Conservation (phyloP, 1,140 invertebrate genomes). For the Eubasilissa regina region DNA sequence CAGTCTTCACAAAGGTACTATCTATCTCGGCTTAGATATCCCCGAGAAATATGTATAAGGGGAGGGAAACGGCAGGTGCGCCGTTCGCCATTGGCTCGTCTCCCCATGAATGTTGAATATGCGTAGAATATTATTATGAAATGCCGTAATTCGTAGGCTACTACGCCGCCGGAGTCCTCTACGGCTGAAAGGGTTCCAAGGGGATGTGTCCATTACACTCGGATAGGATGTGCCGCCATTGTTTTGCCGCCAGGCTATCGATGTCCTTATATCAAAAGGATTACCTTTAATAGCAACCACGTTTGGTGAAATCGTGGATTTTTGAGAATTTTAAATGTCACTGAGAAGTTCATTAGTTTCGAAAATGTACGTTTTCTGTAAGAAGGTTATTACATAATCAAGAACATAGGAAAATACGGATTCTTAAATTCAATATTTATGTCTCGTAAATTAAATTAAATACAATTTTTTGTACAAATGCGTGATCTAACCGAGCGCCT, state of each 20-base stretch:
- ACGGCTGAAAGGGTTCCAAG: constrained; percentile 49
- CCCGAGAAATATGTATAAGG: constrained; percentile 42
- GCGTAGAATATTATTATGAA: constrained; percentile 54
- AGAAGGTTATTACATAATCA: neutral
- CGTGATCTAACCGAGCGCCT: neutral
- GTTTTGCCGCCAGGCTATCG: constrained; percentile 39
- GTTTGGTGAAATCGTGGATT: no score
- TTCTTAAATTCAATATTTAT: no score
- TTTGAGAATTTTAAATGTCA: neutral
- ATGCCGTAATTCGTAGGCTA: constrained; percentile 54
- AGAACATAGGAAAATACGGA: neutral
- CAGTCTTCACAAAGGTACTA: constrained; percentile 33
- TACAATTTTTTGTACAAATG: neutral
- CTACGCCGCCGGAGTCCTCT: constrained; percentile 30
- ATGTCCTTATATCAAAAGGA: constrained; percentile 33
- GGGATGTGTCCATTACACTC: constrained; percentile 50
- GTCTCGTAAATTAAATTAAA: no score
- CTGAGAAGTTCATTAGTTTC: neutral
- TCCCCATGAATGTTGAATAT: constrained; percentile 44
- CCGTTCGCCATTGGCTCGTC: constrained; percentile 55
- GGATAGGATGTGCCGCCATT: constrained; percentile 41
- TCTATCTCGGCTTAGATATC: constrained; percentile 46
- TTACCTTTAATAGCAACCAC: neutral
- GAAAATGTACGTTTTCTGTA: neutral
- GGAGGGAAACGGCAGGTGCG: constrained; percentile 56